A percentile compares a stretch with the other conserved stretches of the same genome.
Evolutionary conservation across 30 jellyfish, hydroid and myxozoan genomes (phyloP).

Genomic region (Mastigias papua): DNA sequence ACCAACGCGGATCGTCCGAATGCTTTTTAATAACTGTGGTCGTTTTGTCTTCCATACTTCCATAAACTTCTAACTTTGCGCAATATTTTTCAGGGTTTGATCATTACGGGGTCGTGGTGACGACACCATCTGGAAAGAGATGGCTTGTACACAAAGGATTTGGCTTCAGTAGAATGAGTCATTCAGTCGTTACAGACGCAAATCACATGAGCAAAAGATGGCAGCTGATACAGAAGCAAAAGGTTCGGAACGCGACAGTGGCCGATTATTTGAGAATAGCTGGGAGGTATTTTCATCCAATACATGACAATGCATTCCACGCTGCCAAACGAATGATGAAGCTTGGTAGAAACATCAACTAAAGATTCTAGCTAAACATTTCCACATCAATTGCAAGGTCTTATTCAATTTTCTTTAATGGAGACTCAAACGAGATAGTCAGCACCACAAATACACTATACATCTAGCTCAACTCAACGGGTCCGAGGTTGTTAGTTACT

Average conservation of each 20-base stretch:
- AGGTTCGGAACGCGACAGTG: conserved; percentile 29
- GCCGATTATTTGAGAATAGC: conserved; percentile 22
- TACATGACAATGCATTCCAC: conserved; percentile 58
- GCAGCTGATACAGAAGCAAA: conserved; percentile 6
- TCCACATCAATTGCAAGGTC: too few relatives aligned
- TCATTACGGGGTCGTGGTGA: conserved; percentile 70
- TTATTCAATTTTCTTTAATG: too few relatives aligned
- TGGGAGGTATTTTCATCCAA: conserved; percentile 58
- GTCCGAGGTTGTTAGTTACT: too few relatives aligned
- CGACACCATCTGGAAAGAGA: conserved; percentile 47
- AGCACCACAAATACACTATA: too few relatives aligned
- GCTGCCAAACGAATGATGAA: conserved; percentile 71
- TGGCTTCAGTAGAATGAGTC: conserved; percentile 28
- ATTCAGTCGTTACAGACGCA: conserved; percentile 43
- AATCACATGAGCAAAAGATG: conserved; percentile 61
- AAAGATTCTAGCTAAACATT: too few relatives aligned
- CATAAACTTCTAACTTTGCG: not conserved
- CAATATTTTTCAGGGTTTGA: conserved; percentile 33
- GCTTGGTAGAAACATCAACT: not conserved
- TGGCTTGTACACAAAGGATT: conserved; percentile 74
- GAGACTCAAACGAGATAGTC: too few relatives aligned
- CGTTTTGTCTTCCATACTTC: too few relatives aligned
- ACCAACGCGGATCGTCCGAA: too few relatives aligned
- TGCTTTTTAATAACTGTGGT: too few relatives aligned
- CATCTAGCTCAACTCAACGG: too few relatives aligned